Base-by-base conservation (phyloP, 2,113 vertebrate species). In the Collichthys lucidus region DNA sequence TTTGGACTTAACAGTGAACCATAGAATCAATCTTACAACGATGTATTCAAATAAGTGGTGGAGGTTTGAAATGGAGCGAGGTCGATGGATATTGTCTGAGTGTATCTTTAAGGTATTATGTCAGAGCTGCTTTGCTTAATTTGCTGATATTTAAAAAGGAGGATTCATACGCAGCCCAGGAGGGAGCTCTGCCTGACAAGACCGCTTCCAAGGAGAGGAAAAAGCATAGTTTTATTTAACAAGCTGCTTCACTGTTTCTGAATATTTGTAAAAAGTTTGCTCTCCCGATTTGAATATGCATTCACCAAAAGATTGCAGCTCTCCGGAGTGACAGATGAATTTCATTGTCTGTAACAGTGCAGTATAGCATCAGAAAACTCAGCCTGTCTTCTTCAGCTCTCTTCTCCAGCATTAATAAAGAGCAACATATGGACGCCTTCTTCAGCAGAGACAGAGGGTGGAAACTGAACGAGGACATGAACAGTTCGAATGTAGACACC, bases 401-500 rank as follows among this genome's bases (percentile, higher is more conserved):
- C 15, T 42, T 22, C 3, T 46, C 6, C 53, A 56, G 52, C 20
- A 19, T 64, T 62, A 67, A 80, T 68, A 80, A 74, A 80, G 64
- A 65, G 26, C 46, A 77, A 49, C 65, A 65, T 57, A 73, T 76
- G 78, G 61, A 64, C 5, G 49, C 6, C 49, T 66, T 62, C 66
- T 31, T 5, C 40, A 63, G 35, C 2, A 4, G 40, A 70, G 64
- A 60, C 60, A 11, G 68, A 35, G n/a, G 49, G 35, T 40, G 57
- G 15, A 42, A 53, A 46, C 29, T 50, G 42, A 62, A 82, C 5
- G 57, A 76, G 84, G 59, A 85, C 71, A 82, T 77, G 50, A 87
- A 76, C 75, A 62, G 75, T 80, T 74, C 69, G 19, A 65, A 61
- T 44, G n/a, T 3, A 69, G 82, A 79, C 70, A 44, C 50, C 11